Percentiles rank a stretch among this genome's conserved stretches.
phyloP scores from a whole-genome alignment of 2,113 vertebrate genomes.

The Centropus unirufus region DNA sequence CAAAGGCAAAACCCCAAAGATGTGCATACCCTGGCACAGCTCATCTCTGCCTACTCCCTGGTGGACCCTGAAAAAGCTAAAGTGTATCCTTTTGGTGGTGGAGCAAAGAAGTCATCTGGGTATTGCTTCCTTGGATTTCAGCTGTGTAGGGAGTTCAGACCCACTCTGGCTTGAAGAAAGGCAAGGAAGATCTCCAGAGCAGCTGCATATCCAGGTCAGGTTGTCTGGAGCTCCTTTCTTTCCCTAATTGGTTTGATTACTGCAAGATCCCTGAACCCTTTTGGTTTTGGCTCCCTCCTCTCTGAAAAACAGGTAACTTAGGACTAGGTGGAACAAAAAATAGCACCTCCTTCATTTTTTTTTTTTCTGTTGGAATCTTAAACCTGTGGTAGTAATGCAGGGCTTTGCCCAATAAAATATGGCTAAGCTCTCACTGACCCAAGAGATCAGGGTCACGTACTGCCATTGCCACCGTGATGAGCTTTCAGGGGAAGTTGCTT shows the following conservation, averaged over 20 bases:
- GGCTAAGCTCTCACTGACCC: not conserved
- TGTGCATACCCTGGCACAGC: constrained; percentile 92
- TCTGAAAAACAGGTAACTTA: not conserved
- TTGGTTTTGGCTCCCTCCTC: not conserved
- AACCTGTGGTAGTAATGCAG: not conserved
- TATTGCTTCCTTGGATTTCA: not conserved
- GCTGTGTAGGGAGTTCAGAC: not conserved
- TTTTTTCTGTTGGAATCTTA: not conserved
- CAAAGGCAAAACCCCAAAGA: constrained; percentile 93
- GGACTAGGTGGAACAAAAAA: not conserved
- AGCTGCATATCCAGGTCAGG: not conserved
- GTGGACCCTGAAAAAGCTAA: constrained; percentile 96
- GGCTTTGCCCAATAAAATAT: not conserved
- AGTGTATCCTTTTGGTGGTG: constrained; percentile 87
- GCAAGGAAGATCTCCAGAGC: not conserved
- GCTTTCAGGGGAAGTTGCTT: not conserved
- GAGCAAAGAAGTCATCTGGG: not conserved
- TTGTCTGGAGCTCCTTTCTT: not conserved
- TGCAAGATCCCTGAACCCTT: not conserved
- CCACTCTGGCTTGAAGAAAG: not conserved
- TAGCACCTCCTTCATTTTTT: not conserved
- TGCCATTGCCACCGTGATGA: not conserved
- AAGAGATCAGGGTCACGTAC: not conserved
- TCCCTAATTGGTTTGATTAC: not conserved
- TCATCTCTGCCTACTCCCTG: constrained; percentile 97